Evolutionary conservation across 2,888 invertebrate species (phyloP), one percentile per base, ranked within the genome.

Genomic region (Meta bourneti): DNA sequence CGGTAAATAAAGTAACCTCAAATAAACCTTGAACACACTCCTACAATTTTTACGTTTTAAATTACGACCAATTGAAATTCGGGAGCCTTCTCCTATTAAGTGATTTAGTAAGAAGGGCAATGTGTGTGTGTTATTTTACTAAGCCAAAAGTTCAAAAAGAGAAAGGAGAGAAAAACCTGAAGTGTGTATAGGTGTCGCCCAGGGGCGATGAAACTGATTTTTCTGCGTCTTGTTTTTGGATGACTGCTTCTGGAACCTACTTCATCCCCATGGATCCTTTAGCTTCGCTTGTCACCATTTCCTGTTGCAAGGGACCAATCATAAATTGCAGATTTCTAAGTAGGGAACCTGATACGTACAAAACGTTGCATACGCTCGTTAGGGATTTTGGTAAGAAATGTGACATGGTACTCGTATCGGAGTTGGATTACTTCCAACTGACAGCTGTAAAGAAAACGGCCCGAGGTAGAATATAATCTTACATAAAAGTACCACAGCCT

Each of bases 171-270:
- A 61, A 61, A 61, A 61, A 61, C 0, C 61, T 61, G 61, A 61
- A 61, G 61, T 61, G 11, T 61, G 61, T 61, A 13, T 54, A 61
- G 79, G 48, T 61, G 61, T 79, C 61, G 16, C 52, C 79, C 61
- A 79, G 79, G 61, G 79, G 79, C 79, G 79, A 79, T 79, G 79
- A 61, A 79, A 79, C 79, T 19, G 79, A 79, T 79, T 79, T 79
- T 79, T 79, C 61, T 13, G 79, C 61, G 54, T 61, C 79, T 79
- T 79, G 61, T 79, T 79, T 79, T 79, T 20, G 61, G 79, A 79
- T 34, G 20, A 79, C 79, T 79, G 79, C 79, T 61, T 79, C 79
- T 79, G 79, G 48, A 79, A 54, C 61, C 61, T 79, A 13, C 61
- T 79, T 61, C 34, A 61, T 61, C 79, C 79, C 20, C 61, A 20